Conservation (phyloP, 2,888 invertebrate genomes). For the Chromoteleia sp. region DNA sequence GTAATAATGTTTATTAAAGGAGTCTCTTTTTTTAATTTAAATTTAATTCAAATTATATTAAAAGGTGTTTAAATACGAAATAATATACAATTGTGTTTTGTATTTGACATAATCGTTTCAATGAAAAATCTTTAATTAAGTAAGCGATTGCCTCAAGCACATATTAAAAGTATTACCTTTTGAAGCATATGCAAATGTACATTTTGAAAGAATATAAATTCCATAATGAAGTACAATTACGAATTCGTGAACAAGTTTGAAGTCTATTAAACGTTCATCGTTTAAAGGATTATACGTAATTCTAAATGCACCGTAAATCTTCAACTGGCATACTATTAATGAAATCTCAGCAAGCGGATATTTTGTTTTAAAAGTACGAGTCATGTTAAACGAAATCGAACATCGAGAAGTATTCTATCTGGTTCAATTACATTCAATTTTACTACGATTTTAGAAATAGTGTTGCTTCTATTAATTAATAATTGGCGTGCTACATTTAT, state of each 20-base stretch:
- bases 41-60: no score
- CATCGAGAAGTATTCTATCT: background rate
- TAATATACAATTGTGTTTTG: background rate
- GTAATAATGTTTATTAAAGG: background rate
- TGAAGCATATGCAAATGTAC: background rate
- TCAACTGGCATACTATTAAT: conserved; percentile 1
- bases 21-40: no score
- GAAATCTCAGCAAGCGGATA: background rate
- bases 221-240: background rate
- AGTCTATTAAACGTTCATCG: conserved; percentile 39
- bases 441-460: background rate
- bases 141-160: no score
- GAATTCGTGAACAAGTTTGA: conserved; percentile 7
- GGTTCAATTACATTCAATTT: background rate
- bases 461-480: background rate
- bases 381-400: background rate
- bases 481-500: background rate
- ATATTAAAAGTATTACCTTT: no score
- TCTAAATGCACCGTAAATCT: conserved; percentile 25
- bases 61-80: background rate
- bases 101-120: background rate
- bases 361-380: conserved; percentile 2
- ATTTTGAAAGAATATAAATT: background rate
- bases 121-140: no score
- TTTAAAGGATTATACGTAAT: conserved; percentile 13